These are phyloP conservation scores for Lasioglossum lativentre DNA, from an alignment of 2,888 invertebrate genomes.

Conservation along the genomic window DNA sequence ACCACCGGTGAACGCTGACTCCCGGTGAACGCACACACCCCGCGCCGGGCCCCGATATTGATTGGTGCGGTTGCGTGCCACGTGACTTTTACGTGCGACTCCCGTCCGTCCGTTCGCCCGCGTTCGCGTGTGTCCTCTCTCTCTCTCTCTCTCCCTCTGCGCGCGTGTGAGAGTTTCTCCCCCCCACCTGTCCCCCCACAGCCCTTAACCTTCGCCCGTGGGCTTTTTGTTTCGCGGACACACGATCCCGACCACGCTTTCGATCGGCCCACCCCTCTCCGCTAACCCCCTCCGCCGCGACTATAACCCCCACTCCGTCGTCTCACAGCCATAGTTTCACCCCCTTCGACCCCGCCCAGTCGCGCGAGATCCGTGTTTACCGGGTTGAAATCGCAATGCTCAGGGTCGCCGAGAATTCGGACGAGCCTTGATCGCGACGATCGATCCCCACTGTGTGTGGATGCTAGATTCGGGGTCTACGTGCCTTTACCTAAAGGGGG, in stretches of 20 bases:
- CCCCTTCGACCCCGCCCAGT: conserved; percentile 58
- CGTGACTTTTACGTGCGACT: conserved; percentile 62
- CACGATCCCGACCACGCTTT: conserved; percentile 27
- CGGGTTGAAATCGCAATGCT: neutral
- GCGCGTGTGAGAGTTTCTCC: conserved; percentile 4
- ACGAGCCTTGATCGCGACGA: neutral
- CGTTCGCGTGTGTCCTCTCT: neutral
- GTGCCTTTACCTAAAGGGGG: neutral
- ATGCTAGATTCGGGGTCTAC: neutral
- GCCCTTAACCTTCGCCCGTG: conserved; percentile 62
- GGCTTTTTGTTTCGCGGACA: conserved; percentile 46
- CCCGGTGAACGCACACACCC: conserved; percentile 67
- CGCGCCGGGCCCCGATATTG: conserved; percentile 68
- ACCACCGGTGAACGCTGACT: conserved; percentile 53
- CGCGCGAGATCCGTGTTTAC: conserved; percentile 29
- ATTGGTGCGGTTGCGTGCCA: conserved; percentile 71
- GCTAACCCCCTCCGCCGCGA: neutral
- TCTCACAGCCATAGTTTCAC: conserved; percentile 15
- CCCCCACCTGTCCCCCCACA: neutral
- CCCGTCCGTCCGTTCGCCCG: conserved; percentile 19
- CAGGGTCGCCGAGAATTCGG: neutral
- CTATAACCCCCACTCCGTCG: conserved; percentile 10
- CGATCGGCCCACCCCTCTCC: conserved; percentile 35
- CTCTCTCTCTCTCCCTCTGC: neutral
- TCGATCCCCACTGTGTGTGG: neutral